Percentiles rank a stretch among this genome's conserved stretches.
Conservation (phyloP, 2,797 vertebrate species). For the Picus viridis region DNA sequence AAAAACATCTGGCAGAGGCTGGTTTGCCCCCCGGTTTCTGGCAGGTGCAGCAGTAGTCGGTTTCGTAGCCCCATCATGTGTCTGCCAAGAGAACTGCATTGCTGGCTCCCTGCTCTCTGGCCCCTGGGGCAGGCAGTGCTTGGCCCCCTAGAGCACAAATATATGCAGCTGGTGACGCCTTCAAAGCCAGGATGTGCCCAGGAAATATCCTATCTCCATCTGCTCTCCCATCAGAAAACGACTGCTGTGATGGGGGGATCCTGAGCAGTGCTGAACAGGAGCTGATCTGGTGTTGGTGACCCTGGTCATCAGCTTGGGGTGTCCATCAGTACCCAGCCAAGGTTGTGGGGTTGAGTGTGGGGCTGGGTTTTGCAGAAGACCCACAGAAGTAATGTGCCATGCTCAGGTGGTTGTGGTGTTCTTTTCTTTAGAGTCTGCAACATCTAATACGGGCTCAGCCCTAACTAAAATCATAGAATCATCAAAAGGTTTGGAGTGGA, state of each 20-base stretch:
- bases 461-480: not conserved
- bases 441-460: not conserved
- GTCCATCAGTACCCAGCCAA: rapidly evolving
- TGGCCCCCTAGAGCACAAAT: rapidly evolving
- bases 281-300: not conserved
- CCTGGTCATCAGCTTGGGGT: rapidly evolving
- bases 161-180: rapidly evolving
- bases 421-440: not conserved
- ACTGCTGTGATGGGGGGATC: not conserved
- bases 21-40: not conserved
- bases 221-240: rapidly evolving
- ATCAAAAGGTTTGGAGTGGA: too few relatives aligned
- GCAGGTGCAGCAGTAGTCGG: not conserved
- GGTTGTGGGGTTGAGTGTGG: rapidly evolving
- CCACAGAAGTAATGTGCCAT: rapidly evolving
- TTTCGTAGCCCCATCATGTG: conserved; percentile 61
- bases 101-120: not conserved
- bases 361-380: not conserved
- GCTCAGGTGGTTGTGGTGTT: not conserved
- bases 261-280: not conserved
- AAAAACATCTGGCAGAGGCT: not conserved
- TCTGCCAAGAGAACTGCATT: conserved; percentile 42
- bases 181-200: rapidly evolving
- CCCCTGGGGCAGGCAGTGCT: not conserved
- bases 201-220: not conserved